Conservation (phyloP, 2,888 invertebrate species). For the Synanthedon andrenaeformis region DNA sequence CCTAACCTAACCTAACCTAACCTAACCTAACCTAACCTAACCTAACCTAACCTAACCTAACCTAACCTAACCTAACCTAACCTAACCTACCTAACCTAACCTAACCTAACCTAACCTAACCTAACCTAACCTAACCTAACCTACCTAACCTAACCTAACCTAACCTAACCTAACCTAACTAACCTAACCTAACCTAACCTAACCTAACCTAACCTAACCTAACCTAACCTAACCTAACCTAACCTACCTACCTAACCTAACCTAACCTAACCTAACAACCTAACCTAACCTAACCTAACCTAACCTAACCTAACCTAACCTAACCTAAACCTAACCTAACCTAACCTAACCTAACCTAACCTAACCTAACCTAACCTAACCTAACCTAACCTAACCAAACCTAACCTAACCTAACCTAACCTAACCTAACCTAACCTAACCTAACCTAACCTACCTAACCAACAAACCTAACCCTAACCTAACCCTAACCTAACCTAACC, state of each 20-base stretch:
- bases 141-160: background rate
- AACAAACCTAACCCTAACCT: background rate
- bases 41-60: constrained; percentile 3
- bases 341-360: constrained; percentile 1
- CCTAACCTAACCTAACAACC: constrained; percentile 1
- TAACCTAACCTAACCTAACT: background rate
- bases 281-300: constrained; percentile 1
- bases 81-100: constrained; percentile 2
- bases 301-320: constrained; percentile 1
- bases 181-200: background rate
- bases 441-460: constrained; percentile 1
- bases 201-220: background rate
- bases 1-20: no score
- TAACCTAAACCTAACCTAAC: constrained; percentile 1
- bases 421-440: constrained; percentile 4
- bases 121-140: no score
- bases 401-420: constrained; percentile 4
- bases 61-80: constrained; percentile 3
- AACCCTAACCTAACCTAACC: background rate
- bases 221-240: constrained; percentile 1
- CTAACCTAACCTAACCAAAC: constrained; percentile 3
- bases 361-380: constrained; percentile 1
- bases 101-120: background rate
- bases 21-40: background rate
- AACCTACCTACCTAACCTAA: constrained; percentile 1